Percentiles rank a stretch among this genome's conserved stretches.
Evolutionary conservation across 2,113 vertebrate species (phyloP).

Genomic region (Tichodroma muraria): DNA sequence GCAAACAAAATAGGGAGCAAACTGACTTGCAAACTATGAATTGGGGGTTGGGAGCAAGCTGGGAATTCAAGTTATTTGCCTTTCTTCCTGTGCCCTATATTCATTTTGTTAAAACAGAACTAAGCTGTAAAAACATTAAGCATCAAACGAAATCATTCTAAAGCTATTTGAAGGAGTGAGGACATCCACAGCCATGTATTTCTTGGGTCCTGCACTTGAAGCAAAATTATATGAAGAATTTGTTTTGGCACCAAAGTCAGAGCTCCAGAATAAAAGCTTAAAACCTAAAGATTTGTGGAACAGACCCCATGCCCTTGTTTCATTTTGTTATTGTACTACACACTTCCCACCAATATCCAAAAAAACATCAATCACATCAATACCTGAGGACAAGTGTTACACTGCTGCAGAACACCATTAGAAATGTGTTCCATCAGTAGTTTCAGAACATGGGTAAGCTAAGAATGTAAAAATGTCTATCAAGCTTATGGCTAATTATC

Average conservation of each 20-base stretch:
- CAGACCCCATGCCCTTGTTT: background rate
- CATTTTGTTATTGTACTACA: background rate
- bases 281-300: background rate
- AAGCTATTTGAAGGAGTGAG: conserved; percentile 6
- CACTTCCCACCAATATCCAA: background rate
- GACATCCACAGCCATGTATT: background rate
- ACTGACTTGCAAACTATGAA: background rate
- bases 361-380: background rate
- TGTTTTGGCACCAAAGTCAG: background rate
- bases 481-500: background rate
- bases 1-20: background rate
- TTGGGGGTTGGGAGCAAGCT: background rate
- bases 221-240: background rate
- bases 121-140: conserved; percentile 24
- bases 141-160: background rate
- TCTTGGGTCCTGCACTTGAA: conserved; percentile 9
- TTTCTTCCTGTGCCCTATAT: background rate
- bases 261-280: background rate
- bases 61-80: background rate
- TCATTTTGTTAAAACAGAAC: background rate
- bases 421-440: background rate
- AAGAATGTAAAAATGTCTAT: background rate
- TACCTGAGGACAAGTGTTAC: background rate
- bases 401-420: background rate
- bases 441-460: background rate